Evolutionary conservation across 1,140 invertebrate genomes (phyloP).

Genomic region (Chironomus tepperi): DNA sequence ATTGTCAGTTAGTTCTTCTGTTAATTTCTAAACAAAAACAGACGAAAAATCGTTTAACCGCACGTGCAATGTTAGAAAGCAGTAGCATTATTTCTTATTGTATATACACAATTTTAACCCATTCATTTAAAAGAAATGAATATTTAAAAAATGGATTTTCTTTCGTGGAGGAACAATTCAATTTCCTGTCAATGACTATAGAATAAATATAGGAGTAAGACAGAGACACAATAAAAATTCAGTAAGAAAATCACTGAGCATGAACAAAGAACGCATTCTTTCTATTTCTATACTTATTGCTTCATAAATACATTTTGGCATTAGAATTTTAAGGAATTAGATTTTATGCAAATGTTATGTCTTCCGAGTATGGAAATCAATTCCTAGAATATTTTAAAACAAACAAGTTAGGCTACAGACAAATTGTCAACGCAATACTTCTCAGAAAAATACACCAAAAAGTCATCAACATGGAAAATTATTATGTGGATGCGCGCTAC

Average conservation of each 20-base stretch:
- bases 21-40: neutral
- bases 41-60: neutral
- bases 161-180: neutral
- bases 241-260: no score
- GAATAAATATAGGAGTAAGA: neutral
- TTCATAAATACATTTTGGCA: no score
- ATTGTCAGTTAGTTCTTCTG: neutral
- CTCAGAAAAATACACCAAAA: neutral
- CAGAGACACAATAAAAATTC: neutral
- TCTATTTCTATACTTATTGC: no score
- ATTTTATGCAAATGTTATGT: no score
- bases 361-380: no score
- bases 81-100: neutral
- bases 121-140: neutral
- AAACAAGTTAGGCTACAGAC: no score
- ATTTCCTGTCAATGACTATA: neutral
- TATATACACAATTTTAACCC: neutral
- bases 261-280: no score
- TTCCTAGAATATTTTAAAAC: no score
- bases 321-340: no score
- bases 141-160: no score
- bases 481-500: neutral
- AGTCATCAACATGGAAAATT: constrained; percentile 8
- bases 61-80: constrained; percentile 5
- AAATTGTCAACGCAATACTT: neutral